phyloP scores from a whole-genome alignment of 2,113 vertebrate species.

The Andinoacara biseriatus region DNA sequence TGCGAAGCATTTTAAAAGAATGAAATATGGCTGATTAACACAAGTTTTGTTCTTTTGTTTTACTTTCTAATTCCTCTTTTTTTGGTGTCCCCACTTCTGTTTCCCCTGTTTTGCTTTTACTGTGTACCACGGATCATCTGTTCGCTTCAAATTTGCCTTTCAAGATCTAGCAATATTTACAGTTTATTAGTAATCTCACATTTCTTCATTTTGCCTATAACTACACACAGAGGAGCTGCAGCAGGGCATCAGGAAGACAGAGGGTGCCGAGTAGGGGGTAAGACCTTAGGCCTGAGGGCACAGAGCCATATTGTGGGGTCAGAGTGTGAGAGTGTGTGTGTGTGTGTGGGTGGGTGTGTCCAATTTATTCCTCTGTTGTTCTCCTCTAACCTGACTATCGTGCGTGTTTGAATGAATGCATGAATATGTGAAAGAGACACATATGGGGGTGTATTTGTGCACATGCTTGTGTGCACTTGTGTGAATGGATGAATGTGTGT shows the following conservation, averaged over 20 bases:
- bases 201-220: conserved; percentile 13
- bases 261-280: conserved; percentile 33
- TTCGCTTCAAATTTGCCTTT: conserved; percentile 1
- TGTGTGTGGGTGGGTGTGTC: conserved; percentile 28
- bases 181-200: conserved; percentile 15
- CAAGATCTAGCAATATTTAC: not conserved
- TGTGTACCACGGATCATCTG: not conserved
- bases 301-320: conserved; percentile 49
- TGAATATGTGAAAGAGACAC: conserved; percentile 58
- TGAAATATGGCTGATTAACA: not conserved
- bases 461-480: conserved; percentile 39
- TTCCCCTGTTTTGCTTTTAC: not conserved
- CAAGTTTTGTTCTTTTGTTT: not conserved
- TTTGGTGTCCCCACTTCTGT: not conserved
- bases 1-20: not conserved
- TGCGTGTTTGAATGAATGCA: conserved; percentile 58
- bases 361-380: conserved; percentile 39
- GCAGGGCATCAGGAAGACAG: conserved; percentile 24
- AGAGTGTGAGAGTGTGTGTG: not conserved
- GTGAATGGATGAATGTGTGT: conserved; percentile 35
- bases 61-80: not conserved
- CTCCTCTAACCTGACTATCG: conserved; percentile 44
- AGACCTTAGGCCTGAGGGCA: conserved; percentile 59
- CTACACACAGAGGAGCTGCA: conserved; percentile 36
- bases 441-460: conserved; percentile 56